Evolutionary conservation across 2,797 vertebrate species (phyloP).

Genomic region (Xerus rutilus): DNA sequence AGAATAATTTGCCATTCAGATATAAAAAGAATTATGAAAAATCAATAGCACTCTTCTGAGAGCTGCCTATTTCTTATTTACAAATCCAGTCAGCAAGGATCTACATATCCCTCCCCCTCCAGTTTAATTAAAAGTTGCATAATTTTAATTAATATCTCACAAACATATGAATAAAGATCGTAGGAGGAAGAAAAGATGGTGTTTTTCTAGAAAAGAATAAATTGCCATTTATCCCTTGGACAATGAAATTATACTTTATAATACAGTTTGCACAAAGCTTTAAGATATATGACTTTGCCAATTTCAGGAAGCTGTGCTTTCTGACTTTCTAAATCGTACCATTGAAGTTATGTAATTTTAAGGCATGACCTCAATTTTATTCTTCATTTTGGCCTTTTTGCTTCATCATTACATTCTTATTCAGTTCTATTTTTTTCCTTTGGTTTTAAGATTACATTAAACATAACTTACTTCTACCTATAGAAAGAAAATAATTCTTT

Average conservation of each 20-base stretch:
- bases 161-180: constrained; percentile 39
- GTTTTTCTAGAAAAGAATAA: constrained; percentile 31
- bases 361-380: constrained; percentile 1
- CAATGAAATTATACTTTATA: constrained; percentile 21
- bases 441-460: not conserved
- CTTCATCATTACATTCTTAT: not conserved
- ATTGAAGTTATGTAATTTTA: not conserved
- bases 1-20: not conserved
- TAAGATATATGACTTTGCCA: not conserved
- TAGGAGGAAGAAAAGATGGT: constrained; percentile 12
- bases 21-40: not conserved
- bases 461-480: not conserved
- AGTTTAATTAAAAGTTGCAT: constrained; percentile 47
- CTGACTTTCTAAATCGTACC: not conserved
- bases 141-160: constrained; percentile 52
- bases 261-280: not conserved
- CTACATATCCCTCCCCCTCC: not conserved
- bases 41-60: not conserved
- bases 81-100: not conserved
- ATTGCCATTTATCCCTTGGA: constrained; percentile 1
- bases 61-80: not conserved
- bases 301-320: not conserved
- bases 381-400: not conserved
- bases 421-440: not conserved
- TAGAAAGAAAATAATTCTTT: not conserved